These are phyloP conservation scores for Molorchus minor DNA, from an alignment of 2,888 invertebrate species.

Conservation along the genomic window DNA sequence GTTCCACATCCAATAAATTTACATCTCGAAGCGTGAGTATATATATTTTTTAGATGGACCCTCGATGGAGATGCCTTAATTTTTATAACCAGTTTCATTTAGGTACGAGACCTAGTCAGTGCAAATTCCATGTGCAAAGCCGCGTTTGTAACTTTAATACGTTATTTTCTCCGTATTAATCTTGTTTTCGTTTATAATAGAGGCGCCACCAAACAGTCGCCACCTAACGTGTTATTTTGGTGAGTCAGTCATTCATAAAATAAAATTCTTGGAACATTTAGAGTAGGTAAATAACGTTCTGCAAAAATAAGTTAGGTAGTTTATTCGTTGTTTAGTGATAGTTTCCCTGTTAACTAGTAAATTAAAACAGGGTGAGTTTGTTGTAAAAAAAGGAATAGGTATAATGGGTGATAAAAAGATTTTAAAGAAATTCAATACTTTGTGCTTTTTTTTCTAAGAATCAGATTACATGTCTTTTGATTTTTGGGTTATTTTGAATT, in stretches of 20 bases:
- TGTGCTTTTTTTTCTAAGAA: not conserved
- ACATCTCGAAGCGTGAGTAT: not conserved
- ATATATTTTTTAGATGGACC: slow-evolving; percentile 13
- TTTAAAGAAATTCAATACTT: too few relatives aligned
- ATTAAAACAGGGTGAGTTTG: slow-evolving; percentile 21
- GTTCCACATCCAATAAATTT: slow-evolving; percentile 20
- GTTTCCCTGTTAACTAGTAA: slow-evolving; percentile 4
- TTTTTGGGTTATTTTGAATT: too few relatives aligned
- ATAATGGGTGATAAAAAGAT: not conserved
- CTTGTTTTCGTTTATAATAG: slow-evolving; percentile 10
- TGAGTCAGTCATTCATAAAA: slow-evolving; percentile 29
- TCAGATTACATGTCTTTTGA: too few relatives aligned
- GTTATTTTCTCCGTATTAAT: slow-evolving; percentile 7
- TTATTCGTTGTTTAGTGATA: slow-evolving; percentile 9
- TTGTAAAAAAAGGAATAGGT: not conserved
- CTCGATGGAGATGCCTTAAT: slow-evolving; percentile 14
- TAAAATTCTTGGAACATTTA: slow-evolving; percentile 20
- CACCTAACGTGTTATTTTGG: slow-evolving; percentile 15
- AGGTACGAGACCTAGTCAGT: slow-evolving; percentile 14
- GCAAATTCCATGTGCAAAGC: slow-evolving; percentile 20
- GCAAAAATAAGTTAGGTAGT: slow-evolving; percentile 16
- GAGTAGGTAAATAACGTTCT: slow-evolving; percentile 21
- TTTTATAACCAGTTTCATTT: slow-evolving; percentile 20
- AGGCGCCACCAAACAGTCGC: slow-evolving; percentile 19
- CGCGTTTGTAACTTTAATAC: slow-evolving; percentile 12